Evolutionary conservation across 2,113 vertebrate genomes (phyloP), one percentile per base, ranked within the genome.

Genomic region (Chaenogobius annularis): DNA sequence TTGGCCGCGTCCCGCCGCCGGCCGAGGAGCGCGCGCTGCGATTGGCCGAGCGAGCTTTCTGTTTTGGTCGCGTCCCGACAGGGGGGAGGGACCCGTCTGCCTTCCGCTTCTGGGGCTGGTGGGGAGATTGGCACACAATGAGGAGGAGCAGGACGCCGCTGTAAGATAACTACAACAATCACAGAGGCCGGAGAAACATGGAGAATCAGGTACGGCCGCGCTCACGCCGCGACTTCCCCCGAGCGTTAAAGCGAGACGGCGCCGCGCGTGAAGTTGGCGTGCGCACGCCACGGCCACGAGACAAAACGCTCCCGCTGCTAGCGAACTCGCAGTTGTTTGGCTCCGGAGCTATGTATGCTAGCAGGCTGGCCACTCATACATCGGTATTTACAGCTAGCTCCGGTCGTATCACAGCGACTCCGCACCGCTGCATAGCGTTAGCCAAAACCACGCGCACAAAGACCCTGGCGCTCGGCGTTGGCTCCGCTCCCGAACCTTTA

Each of bases 201-300:
- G 95, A 96, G 92, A 96, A 96, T 91, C 95, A 96, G 95, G 96
- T 95, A 95, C 85, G 14, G 85, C 84, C 74, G 78, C 80, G 77
- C 85, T 81, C 80, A 73, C 78, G 44, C 72, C 9, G 59, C 66
- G 83, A 88, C 78, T 85, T 86, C 26, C 26, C 64, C 40, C 47
- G 22, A 47, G 74, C 54, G 69, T 61, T 78, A 84, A 76, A 37
- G 69, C n/a, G 64, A 81, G 7, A 82, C 70, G 31, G 82, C 26
- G 75, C 66, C 54, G 61, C 7, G 23, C 63, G 73, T 72, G 54
- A 78, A 66, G 74, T 73, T 80, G 82, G 69, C 87, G 83, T 84
- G 82, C 75, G 79, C 80, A 77, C 87, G 86, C 79, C 80, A 4
- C 26, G 83, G 83, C 83, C 72, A 83, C 78, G 74, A 85, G 55